Percentiles rank a stretch among this genome's conserved stretches.
phyloP scores from a whole-genome alignment of 2,113 vertebrate species.

The Naja naja region DNA sequence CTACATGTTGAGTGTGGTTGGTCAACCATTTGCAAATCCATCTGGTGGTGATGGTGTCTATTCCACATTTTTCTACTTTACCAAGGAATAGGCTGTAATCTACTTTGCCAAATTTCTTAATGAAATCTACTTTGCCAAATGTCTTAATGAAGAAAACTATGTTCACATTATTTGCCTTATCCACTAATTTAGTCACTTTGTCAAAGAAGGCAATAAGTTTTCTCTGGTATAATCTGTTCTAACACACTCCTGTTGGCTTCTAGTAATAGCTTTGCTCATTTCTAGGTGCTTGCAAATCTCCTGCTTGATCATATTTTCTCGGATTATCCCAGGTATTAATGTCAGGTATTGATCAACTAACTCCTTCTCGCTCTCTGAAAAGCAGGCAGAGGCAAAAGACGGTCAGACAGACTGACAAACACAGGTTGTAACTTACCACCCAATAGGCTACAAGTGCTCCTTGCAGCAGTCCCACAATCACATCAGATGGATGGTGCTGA shows the following conservation, averaged over 20 bases:
- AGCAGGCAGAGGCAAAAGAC: background rate
- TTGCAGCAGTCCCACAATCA: constrained; percentile 75
- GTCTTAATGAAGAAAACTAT: background rate
- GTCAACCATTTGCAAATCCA: background rate
- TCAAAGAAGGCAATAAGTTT: background rate
- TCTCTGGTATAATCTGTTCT: background rate
- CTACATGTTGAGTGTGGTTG: background rate
- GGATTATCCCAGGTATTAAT: background rate
- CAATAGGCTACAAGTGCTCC: constrained; percentile 80
- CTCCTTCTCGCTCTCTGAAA: background rate
- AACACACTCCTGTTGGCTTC: background rate
- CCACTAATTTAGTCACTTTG: background rate
- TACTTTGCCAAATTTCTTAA: background rate
- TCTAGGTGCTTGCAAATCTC: background rate
- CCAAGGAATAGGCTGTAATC: background rate
- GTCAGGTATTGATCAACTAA: background rate
- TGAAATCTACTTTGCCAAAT: background rate
- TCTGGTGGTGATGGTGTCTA: background rate
- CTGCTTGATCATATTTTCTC: background rate
- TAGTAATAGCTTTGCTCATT: background rate
- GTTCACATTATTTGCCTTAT: background rate
- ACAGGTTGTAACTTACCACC: constrained; percentile 68
- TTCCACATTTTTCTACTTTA: background rate
- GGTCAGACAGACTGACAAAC: background rate
- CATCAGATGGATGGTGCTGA: constrained; percentile 75